A percentile compares a stretch with the other conserved stretches of the same genome.
These are phyloP conservation scores for Heliothis peltigera DNA, from an alignment of 2,888 invertebrate genomes.

Conservation along the genomic window DNA sequence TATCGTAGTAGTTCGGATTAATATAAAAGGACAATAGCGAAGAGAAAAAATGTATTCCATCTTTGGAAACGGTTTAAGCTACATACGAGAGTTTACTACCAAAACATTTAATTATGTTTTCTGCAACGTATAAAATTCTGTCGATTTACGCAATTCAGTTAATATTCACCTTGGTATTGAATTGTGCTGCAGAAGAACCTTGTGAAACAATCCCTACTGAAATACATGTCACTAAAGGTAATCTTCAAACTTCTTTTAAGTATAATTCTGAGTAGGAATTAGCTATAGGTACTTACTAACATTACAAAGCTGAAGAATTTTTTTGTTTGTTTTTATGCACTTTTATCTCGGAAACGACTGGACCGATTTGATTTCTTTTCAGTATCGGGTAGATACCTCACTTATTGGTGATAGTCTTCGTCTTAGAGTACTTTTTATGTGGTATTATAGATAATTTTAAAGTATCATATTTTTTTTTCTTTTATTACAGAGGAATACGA, in stretches of 20 bases:
- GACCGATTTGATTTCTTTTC: too few species aligned
- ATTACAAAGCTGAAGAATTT: too few species aligned
- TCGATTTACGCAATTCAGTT: conserved; percentile 55
- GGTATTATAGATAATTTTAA: background rate
- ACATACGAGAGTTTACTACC: conserved; percentile 15
- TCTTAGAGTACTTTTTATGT: too few species aligned
- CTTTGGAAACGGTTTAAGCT: conserved; percentile 22
- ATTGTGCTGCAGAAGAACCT: conserved; percentile 90
- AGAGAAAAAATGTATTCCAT: conserved; percentile 40
- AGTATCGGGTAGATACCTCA: too few species aligned
- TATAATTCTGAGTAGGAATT: background rate
- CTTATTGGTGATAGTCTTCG: too few species aligned
- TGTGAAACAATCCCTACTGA: conserved; percentile 96
- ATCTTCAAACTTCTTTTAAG: background rate
- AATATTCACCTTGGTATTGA: conserved; percentile 57
- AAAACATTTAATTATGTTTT: conserved; percentile 55
- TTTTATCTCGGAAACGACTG: too few species aligned
- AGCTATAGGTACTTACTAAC: too few species aligned
- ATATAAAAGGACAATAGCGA: conserved; percentile 51
- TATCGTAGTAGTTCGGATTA: background rate
- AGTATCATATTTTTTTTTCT: background rate
- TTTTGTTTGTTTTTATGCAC: too few species aligned
- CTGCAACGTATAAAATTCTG: conserved; percentile 48
- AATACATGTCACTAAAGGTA: conserved; percentile 96
- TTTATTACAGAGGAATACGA: conserved; percentile 95